These are phyloP conservation scores for Tenualosa ilisha DNA, from an alignment of 2,797 vertebrate genomes.

Conservation along the genomic window DNA sequence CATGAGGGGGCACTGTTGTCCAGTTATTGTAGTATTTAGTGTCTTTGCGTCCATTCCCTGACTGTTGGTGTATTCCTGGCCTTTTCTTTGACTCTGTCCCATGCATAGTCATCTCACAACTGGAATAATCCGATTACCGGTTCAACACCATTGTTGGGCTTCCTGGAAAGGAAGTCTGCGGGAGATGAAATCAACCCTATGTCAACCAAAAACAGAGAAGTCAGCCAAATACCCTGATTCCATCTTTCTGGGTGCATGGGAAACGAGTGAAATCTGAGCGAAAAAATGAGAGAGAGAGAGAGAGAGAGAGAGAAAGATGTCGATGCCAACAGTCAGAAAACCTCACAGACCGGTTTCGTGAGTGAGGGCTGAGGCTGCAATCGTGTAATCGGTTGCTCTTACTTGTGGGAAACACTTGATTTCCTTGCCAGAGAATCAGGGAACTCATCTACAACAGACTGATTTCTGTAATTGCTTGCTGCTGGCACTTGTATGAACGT, in stretches of 20 bases:
- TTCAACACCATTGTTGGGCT: neutral
- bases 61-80: neutral
- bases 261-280: neutral
- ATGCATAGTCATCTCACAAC: neutral
- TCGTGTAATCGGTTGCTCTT: neutral
- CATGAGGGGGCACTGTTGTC: neutral
- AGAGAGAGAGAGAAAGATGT: neutral
- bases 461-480: slow-evolving; percentile 10
- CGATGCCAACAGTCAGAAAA: neutral
- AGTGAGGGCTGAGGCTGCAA: neutral
- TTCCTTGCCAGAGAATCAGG: neutral
- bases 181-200: neutral
- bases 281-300: too few species aligned
- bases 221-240: neutral
- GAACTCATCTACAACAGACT: neutral
- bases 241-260: neutral
- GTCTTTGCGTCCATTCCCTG: neutral
- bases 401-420: slow-evolving; percentile 2
- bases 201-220: slow-evolving; percentile 7
- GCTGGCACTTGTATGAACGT: neutral
- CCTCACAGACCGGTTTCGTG: neutral
- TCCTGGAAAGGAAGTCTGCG: neutral
- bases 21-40: neutral
- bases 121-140: neutral
- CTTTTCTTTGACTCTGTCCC: neutral